Evolutionary conservation across 2,113 vertebrate genomes (phyloP), one percentile per base, ranked within the genome.

Genomic region (Asarcornis scutulata): DNA sequence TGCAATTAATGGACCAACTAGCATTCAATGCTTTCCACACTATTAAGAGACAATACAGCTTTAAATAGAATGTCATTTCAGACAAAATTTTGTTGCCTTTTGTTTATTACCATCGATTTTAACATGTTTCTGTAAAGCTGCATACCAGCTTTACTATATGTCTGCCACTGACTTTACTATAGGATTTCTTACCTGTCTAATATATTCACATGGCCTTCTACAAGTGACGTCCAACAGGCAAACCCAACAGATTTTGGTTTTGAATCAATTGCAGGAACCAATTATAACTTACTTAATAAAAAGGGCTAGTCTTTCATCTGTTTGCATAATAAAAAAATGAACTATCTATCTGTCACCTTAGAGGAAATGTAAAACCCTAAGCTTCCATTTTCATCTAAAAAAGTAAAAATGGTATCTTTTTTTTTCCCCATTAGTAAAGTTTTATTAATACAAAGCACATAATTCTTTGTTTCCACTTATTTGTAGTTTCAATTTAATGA

Each of bases 1-100:
- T 81, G 64, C 88, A 91, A 91, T 88, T 95, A 96, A 94, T 83
- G 50, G 48, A 94, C 86, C 90, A 93, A 90, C 77, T 50, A 74
- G 90, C 77, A 88, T 80, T 73, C 93, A 86, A 4, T 59, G 59
- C 74, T 96, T 96, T 88, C 52, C 76, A 88, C 68, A 55, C 48
- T 90, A 60, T 83, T 66, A 89, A 58, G 55, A 68, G 55, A 91
- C 82, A 94, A 93, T 80, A 96, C 5, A 1, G 46, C 72, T 95
- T 93, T 83, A 96, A 93, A 94, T 77, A 96, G 82, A 93, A 48
- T 36, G 34, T 34, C 72, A 91, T 93, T 91, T 95, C 40, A 55
- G 36, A 88, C 17, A 62, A 32, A 36, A 27, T 91, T 80, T 94
- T 53, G 36, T 29, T 21, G 7, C 17, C 59, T 92, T 88, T 93